Percentiles rank a stretch among this genome's conserved stretches.
phyloP scores from a whole-genome alignment of 2,113 vertebrate genomes.

The Rallus limicola region DNA sequence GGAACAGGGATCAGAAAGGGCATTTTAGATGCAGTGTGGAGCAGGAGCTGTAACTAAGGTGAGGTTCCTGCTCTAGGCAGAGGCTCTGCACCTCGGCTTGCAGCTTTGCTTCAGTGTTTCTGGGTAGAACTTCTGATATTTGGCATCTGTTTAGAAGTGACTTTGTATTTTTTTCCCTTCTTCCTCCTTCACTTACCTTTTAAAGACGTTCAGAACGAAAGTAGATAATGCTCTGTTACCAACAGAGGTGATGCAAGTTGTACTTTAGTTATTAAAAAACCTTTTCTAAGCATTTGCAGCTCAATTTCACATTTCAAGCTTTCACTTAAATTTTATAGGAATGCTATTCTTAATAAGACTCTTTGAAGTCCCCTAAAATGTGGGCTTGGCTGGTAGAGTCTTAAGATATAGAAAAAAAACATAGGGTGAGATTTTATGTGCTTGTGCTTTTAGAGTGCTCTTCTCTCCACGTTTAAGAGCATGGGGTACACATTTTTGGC shows the following conservation, averaged over 20 bases:
- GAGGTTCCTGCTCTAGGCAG: neutral
- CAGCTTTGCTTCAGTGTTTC: neutral
- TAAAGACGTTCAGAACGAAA: neutral
- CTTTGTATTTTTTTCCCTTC: neutral
- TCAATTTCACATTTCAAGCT: neutral
- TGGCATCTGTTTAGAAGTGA: neutral
- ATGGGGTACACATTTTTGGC: neutral
- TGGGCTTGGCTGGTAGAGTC: neutral
- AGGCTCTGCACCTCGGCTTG: neutral
- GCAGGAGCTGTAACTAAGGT: neutral
- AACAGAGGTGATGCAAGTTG: neutral
- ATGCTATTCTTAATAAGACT: neutral
- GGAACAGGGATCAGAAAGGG: neutral
- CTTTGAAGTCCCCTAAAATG: neutral
- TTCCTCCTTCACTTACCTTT: neutral
- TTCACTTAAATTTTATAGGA: neutral
- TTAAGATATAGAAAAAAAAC: neutral
- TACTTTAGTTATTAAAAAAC: neutral
- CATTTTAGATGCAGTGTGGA: rapidly evolving
- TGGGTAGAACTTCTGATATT: neutral
- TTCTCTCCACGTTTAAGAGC: neutral
- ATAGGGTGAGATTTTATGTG: neutral
- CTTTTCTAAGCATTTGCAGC: neutral
- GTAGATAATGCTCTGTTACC: neutral
- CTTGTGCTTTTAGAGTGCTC: neutral